Evolutionary conservation across 2,797 vertebrate genomes (phyloP), one percentile per base, ranked within the genome.

Genomic region (Sebastes iracundus): DNA sequence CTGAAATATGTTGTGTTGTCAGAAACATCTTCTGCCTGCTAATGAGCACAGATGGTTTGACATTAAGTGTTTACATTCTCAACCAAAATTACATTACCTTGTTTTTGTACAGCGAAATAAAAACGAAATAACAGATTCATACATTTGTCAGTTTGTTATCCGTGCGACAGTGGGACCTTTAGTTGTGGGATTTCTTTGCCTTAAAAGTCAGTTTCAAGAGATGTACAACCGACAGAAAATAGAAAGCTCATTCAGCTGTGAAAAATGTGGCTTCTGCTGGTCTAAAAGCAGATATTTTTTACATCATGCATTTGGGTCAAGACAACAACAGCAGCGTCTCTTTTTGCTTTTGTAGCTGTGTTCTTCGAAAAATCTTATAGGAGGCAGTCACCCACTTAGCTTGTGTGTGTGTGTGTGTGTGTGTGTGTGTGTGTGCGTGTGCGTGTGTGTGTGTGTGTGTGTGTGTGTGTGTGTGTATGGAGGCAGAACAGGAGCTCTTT

Each of bases 331-430:
- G 83, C 58, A 75, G 62, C 23, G 11, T 33, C 58, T 72, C n/a
- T 64, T 69, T 82, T 69, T 82, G 68, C 69, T 63, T 80, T 73
- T 69, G 62, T 61, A 76, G 63, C 71, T 86, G 65, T 58, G 35
- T 66, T 76, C 32, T 53, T 32, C 2, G 14, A 71, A 64, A 58
- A 55, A 9, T 53, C 59, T 25, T 46, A 12, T 2, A 67, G 65
- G 49, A 69, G 72, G 46, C 66, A 61, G 62, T 77, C 59, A 67
- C 49, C 71, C 61, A 61, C 30, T 75, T 33, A 20, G 72, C 13
- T 22, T 70, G n/a, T n/a, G n/a, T n/a, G 58, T 78, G 67, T 75
- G 63, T 35, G 59, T 71, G 71, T 53, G 59, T 77, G 68, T 75
- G 66, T 35, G 55, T 72, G 59, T 79, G 68, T 76, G 69, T 38